A percentile compares a stretch with the other conserved stretches of the same genome.
These are phyloP conservation scores for Drosophila equinoxialis DNA, from an alignment of 1,140 invertebrate species.

Conservation along the genomic window DNA sequence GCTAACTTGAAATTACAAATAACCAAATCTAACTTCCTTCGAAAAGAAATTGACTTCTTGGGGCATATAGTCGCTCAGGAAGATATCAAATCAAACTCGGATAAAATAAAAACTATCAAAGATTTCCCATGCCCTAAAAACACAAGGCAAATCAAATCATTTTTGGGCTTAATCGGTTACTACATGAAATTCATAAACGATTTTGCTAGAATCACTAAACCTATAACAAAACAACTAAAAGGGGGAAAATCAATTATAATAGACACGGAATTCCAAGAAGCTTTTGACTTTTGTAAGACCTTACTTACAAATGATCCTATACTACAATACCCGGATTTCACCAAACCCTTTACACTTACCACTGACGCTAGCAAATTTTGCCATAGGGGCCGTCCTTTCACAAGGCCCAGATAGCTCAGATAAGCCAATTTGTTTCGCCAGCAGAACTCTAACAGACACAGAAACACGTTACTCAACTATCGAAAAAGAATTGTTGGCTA, in stretches of 20 bases:
- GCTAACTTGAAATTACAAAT: no score
- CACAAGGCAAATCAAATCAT: no score
- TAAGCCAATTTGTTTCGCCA: conserved; percentile 15
- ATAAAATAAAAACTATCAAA: conserved; percentile 1
- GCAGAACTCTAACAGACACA: conserved; percentile 10
- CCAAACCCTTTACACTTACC: background rate
- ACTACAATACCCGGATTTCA: conserved; percentile 14
- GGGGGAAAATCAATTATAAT: background rate
- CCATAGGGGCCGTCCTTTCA: background rate
- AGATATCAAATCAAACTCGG: background rate
- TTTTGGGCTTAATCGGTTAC: no score
- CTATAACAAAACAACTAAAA: background rate
- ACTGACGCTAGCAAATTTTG: conserved; percentile 19
- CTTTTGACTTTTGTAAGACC: conserved; percentile 17
- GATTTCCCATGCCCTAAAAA: no score
- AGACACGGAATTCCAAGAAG: background rate
- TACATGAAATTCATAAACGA: background rate
- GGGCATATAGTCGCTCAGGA: conserved; percentile 8
- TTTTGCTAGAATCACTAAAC: conserved; percentile 6
- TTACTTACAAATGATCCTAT: conserved; percentile 10
- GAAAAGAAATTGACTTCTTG: background rate
- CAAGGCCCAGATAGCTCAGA: conserved; percentile 14
- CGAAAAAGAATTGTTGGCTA: conserved; percentile 20
- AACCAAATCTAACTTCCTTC: conserved; percentile 1
- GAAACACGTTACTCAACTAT: conserved; percentile 18